These are phyloP conservation scores for Gallinago undulata DNA, from an alignment of 2,113 vertebrate species.

Conservation along the genomic window DNA sequence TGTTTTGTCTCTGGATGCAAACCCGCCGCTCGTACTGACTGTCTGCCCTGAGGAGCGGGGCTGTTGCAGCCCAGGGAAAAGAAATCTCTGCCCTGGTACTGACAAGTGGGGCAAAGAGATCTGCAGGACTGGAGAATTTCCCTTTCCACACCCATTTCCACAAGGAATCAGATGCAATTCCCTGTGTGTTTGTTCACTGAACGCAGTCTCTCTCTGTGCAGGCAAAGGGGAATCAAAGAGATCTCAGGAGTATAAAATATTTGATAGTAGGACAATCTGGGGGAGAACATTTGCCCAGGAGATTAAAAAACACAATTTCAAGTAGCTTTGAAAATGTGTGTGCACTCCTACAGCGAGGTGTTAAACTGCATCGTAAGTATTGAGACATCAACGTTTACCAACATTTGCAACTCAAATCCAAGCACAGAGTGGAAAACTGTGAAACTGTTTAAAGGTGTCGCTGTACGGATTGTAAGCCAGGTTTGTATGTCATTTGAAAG, in stretches of 20 bases:
- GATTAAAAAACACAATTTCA: not conserved
- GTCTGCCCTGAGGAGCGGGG: not conserved
- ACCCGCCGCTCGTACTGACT: not conserved
- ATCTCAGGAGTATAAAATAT: not conserved
- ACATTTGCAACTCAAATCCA: not conserved
- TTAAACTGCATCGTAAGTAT: not conserved
- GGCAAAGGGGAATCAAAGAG: not conserved
- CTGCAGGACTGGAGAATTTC: not conserved
- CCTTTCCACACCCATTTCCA: not conserved
- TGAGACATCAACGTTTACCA: not conserved
- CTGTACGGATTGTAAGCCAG: not conserved
- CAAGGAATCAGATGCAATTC: not conserved
- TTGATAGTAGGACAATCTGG: not conserved
- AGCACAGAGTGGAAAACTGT: not conserved
- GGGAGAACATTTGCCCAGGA: not conserved
- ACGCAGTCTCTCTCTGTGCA: not conserved
- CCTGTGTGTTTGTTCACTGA: not conserved
- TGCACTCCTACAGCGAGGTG: not conserved
- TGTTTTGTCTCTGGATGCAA: not conserved
- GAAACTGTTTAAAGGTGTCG: not conserved
- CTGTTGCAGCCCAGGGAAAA: not conserved
- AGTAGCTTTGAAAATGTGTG: not conserved
- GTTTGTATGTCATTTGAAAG: not conserved
- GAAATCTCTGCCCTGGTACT: not conserved
- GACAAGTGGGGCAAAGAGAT: not conserved